Evolutionary conservation across 1,140 invertebrate genomes (phyloP).

Genomic region (Homalodisca vitripennis): DNA sequence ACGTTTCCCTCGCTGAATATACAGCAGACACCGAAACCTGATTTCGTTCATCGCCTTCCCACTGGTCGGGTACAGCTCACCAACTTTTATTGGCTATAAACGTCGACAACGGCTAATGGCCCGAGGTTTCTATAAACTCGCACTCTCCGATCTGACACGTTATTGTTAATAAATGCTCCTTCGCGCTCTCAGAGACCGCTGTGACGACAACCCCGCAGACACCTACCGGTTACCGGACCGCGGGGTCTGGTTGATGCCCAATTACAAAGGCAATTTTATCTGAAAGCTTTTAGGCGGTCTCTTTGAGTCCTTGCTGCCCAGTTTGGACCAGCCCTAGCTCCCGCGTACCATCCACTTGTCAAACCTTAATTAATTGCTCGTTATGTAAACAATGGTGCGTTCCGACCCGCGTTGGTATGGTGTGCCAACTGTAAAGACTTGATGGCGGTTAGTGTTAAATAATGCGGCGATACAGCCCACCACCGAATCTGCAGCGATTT

Average conservation of each 20-base stretch:
- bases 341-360: background rate
- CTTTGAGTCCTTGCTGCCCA: background rate
- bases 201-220: no score
- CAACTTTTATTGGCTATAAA: constrained; percentile 4
- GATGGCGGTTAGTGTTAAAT: no score
- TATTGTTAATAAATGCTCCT: constrained; percentile 8
- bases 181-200: no score
- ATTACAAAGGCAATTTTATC: constrained; percentile 12
- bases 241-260: background rate
- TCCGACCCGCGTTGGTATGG: no score
- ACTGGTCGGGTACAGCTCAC: background rate
- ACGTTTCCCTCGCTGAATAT: no score
- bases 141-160: background rate
- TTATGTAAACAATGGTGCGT: constrained; percentile 7
- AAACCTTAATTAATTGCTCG: background rate
- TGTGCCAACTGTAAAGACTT: no score
- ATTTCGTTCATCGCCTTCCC: no score
- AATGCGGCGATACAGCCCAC: no score
- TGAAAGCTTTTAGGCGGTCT: background rate
- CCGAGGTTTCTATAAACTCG: background rate
- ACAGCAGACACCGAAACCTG: no score
- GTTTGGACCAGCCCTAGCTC: background rate
- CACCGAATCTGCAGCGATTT: no score
- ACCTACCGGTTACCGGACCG: no score
- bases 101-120: constrained; percentile 6